Base-by-base conservation (phyloP, 1,140 invertebrate species). In the Wiebesia pumilae region DNA sequence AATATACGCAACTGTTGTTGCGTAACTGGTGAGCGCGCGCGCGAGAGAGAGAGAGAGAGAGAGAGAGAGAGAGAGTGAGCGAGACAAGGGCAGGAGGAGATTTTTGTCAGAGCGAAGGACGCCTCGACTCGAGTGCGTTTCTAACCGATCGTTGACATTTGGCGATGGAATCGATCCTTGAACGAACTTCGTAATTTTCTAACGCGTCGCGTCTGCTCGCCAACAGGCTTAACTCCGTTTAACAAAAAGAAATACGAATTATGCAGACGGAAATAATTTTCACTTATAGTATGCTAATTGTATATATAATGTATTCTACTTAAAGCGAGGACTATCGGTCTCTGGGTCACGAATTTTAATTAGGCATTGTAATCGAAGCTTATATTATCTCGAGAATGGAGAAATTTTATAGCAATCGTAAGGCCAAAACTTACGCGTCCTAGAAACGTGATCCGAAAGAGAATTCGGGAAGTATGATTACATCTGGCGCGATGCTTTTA, bases 1-100 rank as follows among this genome's bases (percentile, higher is more conserved):
- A n/a, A n/a, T n/a, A n/a, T n/a, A n/a, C n/a, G n/a, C 33, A 79
- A 54, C 30, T 79, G 30, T 33, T 47, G 65, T 81, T 83, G n/a
- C 27, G 51, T 65, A 81, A 30, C 62, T 0, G n/a, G 27, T 27
- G 62, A 27, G 54, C n/a, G 78, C 35, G 78, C 38, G 62, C 38
- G 54, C n/a, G 78, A 58, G 78, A 81, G 54, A 62, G 35, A 12
- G 71, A 43, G 38, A n/a, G n/a, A n/a, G n/a, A n/a, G n/a, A n/a
- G n/a, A n/a, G n/a, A n/a, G n/a, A n/a, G n/a, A 27, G 62, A 27
- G 54, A n/a, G 78, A 58, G 78, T 65, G 54, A 62, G 35, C 3
- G 71, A 43, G 38, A 21, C 30, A 47, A 4, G 35, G 69, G 14
- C 9, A 38, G 71, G 33, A 81, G 7, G n/a, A 9, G 38, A 43